Evolutionary conservation across 2,797 vertebrate genomes (phyloP), one percentile per base, ranked within the genome.

Genomic region (Characodon lateralis): DNA sequence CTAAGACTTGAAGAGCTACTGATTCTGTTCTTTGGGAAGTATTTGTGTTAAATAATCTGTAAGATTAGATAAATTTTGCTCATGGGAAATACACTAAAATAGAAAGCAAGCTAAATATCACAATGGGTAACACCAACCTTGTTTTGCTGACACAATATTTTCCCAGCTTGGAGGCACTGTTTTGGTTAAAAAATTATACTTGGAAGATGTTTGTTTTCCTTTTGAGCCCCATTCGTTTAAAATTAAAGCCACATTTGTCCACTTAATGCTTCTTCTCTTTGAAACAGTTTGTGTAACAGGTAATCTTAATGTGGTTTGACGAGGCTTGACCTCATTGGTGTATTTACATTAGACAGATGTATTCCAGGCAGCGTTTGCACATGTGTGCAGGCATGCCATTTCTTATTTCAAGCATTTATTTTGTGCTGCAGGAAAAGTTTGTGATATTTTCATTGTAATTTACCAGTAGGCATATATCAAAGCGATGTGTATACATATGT

Each of bases 191-290:
- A 94, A 93, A 88, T 79, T 85, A 46, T 83, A 84, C 91, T 89
- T 43, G 72, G 88, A 78, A 89, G 84, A 89, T 90, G 87, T 90
- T 95, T 95, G 87, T 96, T 96, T 95, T 92, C 83, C 85, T 86
- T 35, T 78, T 70, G 71, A 87, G 88, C 65, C 79, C 69, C 69
- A 12, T 84, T 88, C 85, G 85, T 94, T 94, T 91, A 84, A 90
- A 91, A 90, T 91, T 85, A 81, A 94, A 90, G 65, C 77, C 76
- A 77, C 85, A 86, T 94, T 93, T 91, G 79, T 91, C 82, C 73
- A 82, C 83, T 89, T 93, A 94, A 91, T 94, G 91, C 93, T 85
- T 80, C 63, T 55, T 76, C 88, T 85, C 89, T 77, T 89, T 90
- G 92, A 95, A 94, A 87, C 86, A 86, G 78, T 87, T 78, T 86